phyloP scores from a whole-genome alignment of 2,888 invertebrate species.

The Cryptus armator region DNA sequence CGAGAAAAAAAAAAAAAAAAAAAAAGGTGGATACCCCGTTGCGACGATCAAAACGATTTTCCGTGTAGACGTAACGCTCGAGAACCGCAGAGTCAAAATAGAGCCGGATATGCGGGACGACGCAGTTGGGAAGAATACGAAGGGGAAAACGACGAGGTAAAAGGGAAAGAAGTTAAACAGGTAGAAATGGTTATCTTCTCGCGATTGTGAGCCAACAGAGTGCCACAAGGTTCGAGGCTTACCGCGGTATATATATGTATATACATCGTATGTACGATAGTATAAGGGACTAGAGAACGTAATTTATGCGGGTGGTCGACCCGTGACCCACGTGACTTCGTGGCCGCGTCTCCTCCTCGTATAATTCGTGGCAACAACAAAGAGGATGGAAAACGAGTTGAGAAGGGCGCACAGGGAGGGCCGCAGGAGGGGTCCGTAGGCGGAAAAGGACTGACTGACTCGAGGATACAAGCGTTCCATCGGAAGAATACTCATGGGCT shows the following conservation, averaged over 20 bases:
- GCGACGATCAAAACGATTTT: constrained; percentile 42
- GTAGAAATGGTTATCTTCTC: constrained; percentile 59
- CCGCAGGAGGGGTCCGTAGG: constrained; percentile 55
- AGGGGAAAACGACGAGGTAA: neutral
- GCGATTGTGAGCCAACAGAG: constrained; percentile 64
- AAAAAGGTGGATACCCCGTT: constrained; percentile 6
- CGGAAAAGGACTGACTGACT: constrained; percentile 67
- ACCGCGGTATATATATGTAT: constrained; percentile 22
- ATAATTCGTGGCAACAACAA: constrained; percentile 53
- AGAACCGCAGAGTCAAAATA: constrained; percentile 10
- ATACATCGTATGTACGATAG: constrained; percentile 31
- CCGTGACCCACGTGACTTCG: constrained; percentile 69
- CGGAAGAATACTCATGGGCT: constrained; percentile 63
- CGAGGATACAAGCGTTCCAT: constrained; percentile 62
- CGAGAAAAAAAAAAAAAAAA: no score
- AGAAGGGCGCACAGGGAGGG: constrained; percentile 63
- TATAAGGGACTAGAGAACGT: constrained; percentile 56
- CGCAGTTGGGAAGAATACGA: neutral
- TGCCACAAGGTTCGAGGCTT: constrained; percentile 47
- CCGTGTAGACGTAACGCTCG: constrained; percentile 13
- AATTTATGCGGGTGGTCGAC: constrained; percentile 70
- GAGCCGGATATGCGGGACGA: constrained; percentile 61
- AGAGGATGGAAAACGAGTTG: constrained; percentile 40
- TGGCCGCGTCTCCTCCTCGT: constrained; percentile 59
- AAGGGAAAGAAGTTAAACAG: constrained; percentile 45